Conservation (phyloP, 1,140 invertebrate species). For the Melitaea cinxia region DNA sequence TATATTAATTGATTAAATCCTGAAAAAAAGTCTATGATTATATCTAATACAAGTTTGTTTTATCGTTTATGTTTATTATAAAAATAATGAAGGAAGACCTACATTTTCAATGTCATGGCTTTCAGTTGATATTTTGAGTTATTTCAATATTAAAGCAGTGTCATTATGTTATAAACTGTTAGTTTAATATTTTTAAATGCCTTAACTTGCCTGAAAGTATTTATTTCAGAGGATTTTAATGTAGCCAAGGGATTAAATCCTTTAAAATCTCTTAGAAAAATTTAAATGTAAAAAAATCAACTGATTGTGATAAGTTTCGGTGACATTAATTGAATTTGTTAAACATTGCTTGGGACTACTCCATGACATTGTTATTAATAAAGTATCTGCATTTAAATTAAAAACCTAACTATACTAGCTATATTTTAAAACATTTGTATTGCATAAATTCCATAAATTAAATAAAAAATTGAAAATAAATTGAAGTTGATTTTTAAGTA, state of each 20-base stretch:
- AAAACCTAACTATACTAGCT: conserved; percentile 74
- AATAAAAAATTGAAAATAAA: conserved; percentile 76
- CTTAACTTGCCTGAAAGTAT: conserved; percentile 70
- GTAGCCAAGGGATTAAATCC: conserved; percentile 58
- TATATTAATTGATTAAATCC: conserved; percentile 2
- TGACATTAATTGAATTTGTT: conserved; percentile 30
- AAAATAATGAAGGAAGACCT: conserved; percentile 15
- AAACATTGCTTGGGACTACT: conserved; percentile 49
- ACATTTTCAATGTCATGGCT: conserved; percentile 50
- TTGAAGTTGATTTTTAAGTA: conserved; percentile 75
- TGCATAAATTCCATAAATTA: conserved; percentile 74
- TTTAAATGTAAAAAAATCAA: conserved; percentile 19
- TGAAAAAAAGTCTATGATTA: background rate
- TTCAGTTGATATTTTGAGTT: conserved; percentile 29
- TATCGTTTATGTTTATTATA: conserved; percentile 20
- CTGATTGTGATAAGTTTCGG: background rate
- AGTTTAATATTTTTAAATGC: conserved; percentile 48
- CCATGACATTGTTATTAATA: conserved; percentile 76
- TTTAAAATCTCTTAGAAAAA: conserved; percentile 37
- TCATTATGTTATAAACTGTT: conserved; percentile 18
- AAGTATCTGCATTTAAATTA: conserved; percentile 76
- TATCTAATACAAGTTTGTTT: conserved; percentile 21
- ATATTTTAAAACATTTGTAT: conserved; percentile 78
- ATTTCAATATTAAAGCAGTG: conserved; percentile 18
- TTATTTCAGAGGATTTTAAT: conserved; percentile 56